Evolutionary conservation across 2,797 vertebrate genomes (phyloP), one percentile per base, ranked within the genome.

Genomic region (Gallinago nigripennis): DNA sequence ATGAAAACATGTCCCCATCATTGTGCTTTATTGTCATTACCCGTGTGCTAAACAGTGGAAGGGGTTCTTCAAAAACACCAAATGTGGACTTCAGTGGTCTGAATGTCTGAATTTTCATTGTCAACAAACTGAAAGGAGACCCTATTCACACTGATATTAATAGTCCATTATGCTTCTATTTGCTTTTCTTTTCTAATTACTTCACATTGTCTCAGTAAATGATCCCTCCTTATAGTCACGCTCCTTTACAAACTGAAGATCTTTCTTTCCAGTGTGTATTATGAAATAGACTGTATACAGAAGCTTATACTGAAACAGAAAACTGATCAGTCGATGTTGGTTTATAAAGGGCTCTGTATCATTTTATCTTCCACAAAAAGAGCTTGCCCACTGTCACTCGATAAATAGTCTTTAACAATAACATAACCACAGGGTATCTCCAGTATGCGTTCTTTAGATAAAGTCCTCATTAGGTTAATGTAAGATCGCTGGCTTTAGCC

Each of bases 391-490:
- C 27, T 93, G 41, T 86, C 92, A 90, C 66, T 88, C 27, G 11
- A 46, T 94, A 94, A 94, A 83, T 82, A 77, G 63, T 45, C 30
- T 93, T 95, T 68, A 95, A 84, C 33, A 76, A 41, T 77, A 81
- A 58, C 46, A 71, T 73, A 91, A 81, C 88, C 73, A 65, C 73
- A 58, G 76, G 45, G 48, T 94, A 75, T 82, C 51, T 95, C 71
- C 39, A 79, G 46, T 86, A 61, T 70, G 82, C 2, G 28, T 82
- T 71, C 82, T 91, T 82, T 64, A 94, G 75, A 92, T 89, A 83
- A 95, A 95, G 65, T 76, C 54, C 77, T 97, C 87, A 73, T 95
- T 96, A 94, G 76, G 88, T 90, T 92, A 94, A 83, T 96, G 80
- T 46, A 95, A 96, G 94, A 96, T 95, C 73, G 75, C 63, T 77